Base-by-base conservation (phyloP, 2,888 invertebrate genomes). In the Coecobrya sp. region DNA sequence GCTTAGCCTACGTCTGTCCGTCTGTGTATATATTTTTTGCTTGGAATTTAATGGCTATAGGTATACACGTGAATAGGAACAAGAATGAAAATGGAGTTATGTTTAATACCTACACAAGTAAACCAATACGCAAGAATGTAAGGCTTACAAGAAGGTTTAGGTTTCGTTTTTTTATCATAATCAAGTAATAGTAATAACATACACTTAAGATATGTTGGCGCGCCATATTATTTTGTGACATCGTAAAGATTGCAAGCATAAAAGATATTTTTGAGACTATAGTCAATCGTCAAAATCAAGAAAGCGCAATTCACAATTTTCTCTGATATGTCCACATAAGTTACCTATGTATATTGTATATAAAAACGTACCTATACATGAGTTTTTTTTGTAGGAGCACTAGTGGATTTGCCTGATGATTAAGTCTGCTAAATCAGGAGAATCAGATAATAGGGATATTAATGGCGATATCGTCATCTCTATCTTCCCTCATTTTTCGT, bases 341-440 rank as follows among this genome's bases (percentile, higher is more conserved):
- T 36, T 36, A 4, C 7, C 36, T 36, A n/a, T n/a, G n/a, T n/a
- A n/a, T 36, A 36, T n/a, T n/a, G n/a, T n/a, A 36, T 59, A 59
- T n/a, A n/a, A 16, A 59, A 59, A 52, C 2, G 59, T 59, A 59
- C 59, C 52, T 52, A 52, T 16, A 52, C 52, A 16, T 52, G 11
- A 16, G 10, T 52, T 7, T 36, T 36, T 4, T 36, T 59, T 4
- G 59, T 19, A n/a, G 36, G 4, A 62, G 30, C 68, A 30, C 30
- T 30, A 27, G 27, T 68, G 30, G 30, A 30, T 59, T 30, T 30
- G 68, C 68, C 68, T 68, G 30, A 68, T 68, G 68, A 68, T 68
- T 68, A 30, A 68, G 68, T 19, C 7, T 55, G 55, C n/a, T 16
- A 55, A 55, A 55, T 55, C 55, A 27, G 68, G 25, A 68, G 62